Conservation (phyloP, 1,140 invertebrate species). For the Bicyclus anynana region DNA sequence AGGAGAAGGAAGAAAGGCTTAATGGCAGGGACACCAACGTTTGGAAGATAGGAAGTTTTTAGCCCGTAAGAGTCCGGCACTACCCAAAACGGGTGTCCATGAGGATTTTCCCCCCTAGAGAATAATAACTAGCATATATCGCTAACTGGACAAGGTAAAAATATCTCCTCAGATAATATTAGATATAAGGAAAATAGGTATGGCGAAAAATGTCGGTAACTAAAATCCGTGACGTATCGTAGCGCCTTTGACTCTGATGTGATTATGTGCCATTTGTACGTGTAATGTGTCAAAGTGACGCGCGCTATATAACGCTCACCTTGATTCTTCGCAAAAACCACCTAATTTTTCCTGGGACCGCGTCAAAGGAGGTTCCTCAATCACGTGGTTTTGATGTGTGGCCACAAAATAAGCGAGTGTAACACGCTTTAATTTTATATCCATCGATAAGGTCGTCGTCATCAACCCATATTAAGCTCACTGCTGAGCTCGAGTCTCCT, state of each 20-base stretch:
- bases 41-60: too few species aligned
- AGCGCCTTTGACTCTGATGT: constrained; percentile 15
- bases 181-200: not conserved
- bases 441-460: too few species aligned
- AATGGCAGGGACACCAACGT: too few species aligned
- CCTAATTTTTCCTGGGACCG: constrained; percentile 52
- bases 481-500: too few species aligned
- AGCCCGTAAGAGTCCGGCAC: too few species aligned
- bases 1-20: too few species aligned
- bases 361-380: constrained; percentile 62
- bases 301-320: constrained; percentile 35
- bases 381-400: constrained; percentile 45
- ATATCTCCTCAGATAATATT: too few species aligned
- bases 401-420: constrained; percentile 25
- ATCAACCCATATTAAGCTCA: too few species aligned
- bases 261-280: constrained; percentile 25
- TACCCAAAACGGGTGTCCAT: too few species aligned
- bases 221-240: not conserved
- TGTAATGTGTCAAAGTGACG: constrained; percentile 29
- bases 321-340: constrained; percentile 54
- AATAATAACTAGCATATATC: too few species aligned
- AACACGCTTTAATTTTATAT: not conserved
- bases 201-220: not conserved
- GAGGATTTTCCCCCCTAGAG: too few species aligned
- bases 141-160: too few species aligned